A percentile compares a stretch with the other conserved stretches of the same genome.
These are phyloP conservation scores for Karalla daura DNA, from an alignment of 2,797 vertebrate species.

Conservation along the genomic window DNA sequence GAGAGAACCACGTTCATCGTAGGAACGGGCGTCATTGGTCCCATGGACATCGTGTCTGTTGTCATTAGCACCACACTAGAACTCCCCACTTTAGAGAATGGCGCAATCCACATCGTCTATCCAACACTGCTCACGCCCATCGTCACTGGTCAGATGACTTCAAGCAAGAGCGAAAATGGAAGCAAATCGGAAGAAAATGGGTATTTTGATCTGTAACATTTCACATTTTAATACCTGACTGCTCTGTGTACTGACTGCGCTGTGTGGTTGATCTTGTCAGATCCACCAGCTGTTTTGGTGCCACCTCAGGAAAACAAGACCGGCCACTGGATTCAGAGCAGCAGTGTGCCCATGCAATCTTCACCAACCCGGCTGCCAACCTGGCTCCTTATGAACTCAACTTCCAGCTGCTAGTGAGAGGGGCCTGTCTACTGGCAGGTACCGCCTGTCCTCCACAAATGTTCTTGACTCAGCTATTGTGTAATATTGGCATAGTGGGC, in stretches of 20 bases:
- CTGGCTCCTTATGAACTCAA: slow-evolving; percentile 91
- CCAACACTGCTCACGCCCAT: slow-evolving; percentile 89
- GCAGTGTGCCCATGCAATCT: slow-evolving; percentile 83
- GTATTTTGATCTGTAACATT: slow-evolving; percentile 52
- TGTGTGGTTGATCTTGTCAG: slow-evolving; percentile 66
- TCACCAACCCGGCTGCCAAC: slow-evolving; percentile 87
- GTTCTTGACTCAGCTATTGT: slow-evolving; percentile 20
- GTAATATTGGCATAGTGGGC: slow-evolving; percentile 7
- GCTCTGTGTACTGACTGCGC: not conserved
- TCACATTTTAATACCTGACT: not conserved
- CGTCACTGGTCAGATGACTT: slow-evolving; percentile 67
- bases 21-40: slow-evolving; percentile 87
- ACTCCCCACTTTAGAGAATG: slow-evolving; percentile 90
- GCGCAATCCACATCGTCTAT: slow-evolving; percentile 89
- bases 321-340: slow-evolving; percentile 71
- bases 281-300: slow-evolving; percentile 92
- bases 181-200: slow-evolving; percentile 90
- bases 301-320: slow-evolving; percentile 81
- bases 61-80: slow-evolving; percentile 90
- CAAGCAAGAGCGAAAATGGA: slow-evolving; percentile 85
- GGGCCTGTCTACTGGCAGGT: slow-evolving; percentile 96
- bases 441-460: slow-evolving; percentile 29
- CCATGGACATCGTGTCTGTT: slow-evolving; percentile 89
- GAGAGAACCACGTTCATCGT: slow-evolving; percentile 91
- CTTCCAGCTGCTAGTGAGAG: slow-evolving; percentile 96